Conservation (phyloP, 2,888 invertebrate species). For the Papilio gigon region DNA sequence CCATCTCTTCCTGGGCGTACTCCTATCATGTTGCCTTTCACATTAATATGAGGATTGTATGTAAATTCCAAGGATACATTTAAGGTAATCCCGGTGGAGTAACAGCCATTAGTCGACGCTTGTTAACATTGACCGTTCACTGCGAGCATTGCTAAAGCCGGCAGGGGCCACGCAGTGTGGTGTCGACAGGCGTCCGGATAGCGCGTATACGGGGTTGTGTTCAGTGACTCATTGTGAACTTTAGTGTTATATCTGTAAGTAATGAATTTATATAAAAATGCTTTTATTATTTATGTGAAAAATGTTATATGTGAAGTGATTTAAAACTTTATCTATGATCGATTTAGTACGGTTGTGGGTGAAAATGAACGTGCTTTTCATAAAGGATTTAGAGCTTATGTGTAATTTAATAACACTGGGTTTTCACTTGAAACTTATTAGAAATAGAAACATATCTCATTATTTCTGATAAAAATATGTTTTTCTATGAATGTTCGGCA, state of each 20-base stretch:
- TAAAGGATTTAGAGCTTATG: not conserved
- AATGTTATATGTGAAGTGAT: not conserved
- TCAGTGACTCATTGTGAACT: constrained; percentile 17
- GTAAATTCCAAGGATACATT: not conserved
- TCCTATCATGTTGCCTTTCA: too few species aligned
- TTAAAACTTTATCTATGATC: not conserved
- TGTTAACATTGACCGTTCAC: constrained; percentile 63
- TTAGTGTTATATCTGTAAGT: constrained; percentile 22
- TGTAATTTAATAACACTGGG: not conserved
- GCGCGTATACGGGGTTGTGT: constrained; percentile 19
- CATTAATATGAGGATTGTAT: not conserved
- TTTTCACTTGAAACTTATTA: not conserved
- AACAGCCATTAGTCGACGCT: constrained; percentile 39
- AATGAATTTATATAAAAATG: not conserved
- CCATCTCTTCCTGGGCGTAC: too few species aligned
- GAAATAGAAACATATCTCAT: too few species aligned
- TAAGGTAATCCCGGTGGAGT: constrained; percentile 2
- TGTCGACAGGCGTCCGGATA: not conserved
- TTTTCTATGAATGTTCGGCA: too few species aligned
- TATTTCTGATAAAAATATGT: too few species aligned
- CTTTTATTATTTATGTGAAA: not conserved
- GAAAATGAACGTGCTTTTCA: not conserved
- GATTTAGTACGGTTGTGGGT: not conserved
- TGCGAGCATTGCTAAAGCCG: constrained; percentile 28
- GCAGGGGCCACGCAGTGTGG: constrained; percentile 21